Evolutionary conservation across 2,113 vertebrate genomes (phyloP).

Genomic region (Azemiops feae): DNA sequence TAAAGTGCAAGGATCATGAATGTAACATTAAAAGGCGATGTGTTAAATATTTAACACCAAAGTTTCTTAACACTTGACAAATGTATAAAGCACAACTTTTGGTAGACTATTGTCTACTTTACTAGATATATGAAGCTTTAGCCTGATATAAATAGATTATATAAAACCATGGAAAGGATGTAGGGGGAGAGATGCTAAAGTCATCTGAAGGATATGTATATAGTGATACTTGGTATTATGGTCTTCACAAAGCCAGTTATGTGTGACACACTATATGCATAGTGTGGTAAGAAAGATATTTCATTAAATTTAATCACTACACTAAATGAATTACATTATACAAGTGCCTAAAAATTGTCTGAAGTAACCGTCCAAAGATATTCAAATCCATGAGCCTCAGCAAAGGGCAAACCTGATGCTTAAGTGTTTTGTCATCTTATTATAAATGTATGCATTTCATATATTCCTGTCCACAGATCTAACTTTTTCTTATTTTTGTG

Average conservation of each 20-base stretch:
- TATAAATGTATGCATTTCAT: background rate
- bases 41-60: background rate
- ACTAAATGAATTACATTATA: background rate
- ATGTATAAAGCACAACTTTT: background rate
- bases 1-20: background rate
- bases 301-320: background rate
- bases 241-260: background rate
- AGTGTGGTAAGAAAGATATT: background rate
- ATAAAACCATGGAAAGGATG: background rate
- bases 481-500: background rate
- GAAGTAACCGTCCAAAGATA: background rate
- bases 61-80: background rate
- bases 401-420: background rate
- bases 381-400: background rate
- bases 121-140: background rate
- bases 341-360: background rate
- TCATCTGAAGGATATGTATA: background rate
- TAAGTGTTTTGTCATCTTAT: background rate
- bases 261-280: background rate
- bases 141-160: background rate
- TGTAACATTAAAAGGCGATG: background rate
- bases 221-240: background rate
- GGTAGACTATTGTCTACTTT: background rate
- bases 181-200: background rate
- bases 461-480: accelerated